phyloP scores from a whole-genome alignment of 2,888 invertebrate genomes.

The Noctuana brunneofusca region DNA sequence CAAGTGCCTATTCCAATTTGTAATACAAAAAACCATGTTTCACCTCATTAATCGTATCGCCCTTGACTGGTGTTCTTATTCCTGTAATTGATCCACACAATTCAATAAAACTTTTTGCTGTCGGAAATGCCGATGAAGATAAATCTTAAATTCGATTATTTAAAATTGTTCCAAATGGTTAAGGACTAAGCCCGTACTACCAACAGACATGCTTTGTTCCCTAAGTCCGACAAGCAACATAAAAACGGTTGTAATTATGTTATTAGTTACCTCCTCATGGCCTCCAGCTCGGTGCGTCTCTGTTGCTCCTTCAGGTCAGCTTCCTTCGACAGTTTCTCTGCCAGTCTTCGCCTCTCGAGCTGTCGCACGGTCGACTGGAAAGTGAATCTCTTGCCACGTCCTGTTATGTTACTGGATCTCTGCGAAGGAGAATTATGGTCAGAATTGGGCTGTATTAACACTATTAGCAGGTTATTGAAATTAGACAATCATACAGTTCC shows the following conservation, averaged over 20 bases:
- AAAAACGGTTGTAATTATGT: background rate
- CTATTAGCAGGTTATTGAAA: too few species aligned
- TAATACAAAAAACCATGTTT: slow-evolving; percentile 2
- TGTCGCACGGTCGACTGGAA: slow-evolving; percentile 94
- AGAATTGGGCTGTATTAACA: background rate
- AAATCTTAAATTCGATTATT: too few species aligned
- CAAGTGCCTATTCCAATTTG: too few species aligned
- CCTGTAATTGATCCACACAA: background rate
- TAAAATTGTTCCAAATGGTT: too few species aligned
- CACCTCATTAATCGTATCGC: background rate
- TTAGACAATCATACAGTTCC: too few species aligned
- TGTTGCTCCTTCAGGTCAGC: slow-evolving; percentile 90
- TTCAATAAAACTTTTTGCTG: background rate
- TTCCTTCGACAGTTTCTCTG: slow-evolving; percentile 89
- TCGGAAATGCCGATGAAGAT: too few species aligned
- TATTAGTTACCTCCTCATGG: slow-evolving; percentile 85
- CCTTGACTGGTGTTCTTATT: background rate
- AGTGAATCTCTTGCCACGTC: slow-evolving; percentile 86
- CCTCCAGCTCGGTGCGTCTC: slow-evolving; percentile 89
- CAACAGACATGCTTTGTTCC: background rate
- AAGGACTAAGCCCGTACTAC: too few species aligned
- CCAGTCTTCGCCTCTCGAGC: slow-evolving; percentile 88
- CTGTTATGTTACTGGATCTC: slow-evolving; percentile 54
- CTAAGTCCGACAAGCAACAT: background rate
- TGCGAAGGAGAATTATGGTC: slow-evolving; percentile 44